Evolutionary conservation across 2,113 vertebrate genomes (phyloP), one percentile per base, ranked within the genome.

Genomic region (Trichechus manatus): DNA sequence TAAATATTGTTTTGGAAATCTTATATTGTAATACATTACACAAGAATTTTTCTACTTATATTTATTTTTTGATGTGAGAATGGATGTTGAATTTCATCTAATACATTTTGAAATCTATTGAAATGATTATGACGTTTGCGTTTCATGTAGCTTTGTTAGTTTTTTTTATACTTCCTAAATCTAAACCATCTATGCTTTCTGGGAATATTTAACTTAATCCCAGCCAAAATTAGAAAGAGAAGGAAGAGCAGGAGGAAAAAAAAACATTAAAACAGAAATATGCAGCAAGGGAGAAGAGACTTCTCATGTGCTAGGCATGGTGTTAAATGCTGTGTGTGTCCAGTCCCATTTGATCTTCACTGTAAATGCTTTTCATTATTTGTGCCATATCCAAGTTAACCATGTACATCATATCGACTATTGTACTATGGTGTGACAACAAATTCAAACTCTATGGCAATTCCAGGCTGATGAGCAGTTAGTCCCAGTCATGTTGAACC

Each of bases 1-100:
- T 94, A 83, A 81, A 47, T 44, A 22, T 22, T 90, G 27, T 39
- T 89, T 85, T 8, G 92, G 92, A 61, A 61, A 93, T 74, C 31
- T 53, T 33, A 79, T 47, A 25, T 44, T 89, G 47, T 25, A 53
- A 36, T 79, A 27, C 9, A 47, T 33, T 19, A 9, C 27, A 75
- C 23, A 39, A 39, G 39, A 39, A 39, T 39, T 39, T 39, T 39
- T 39, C 39, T 80, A 42, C 15, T 91, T 80, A 75, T 8, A 87
- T 61, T 83, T 82, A 64, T 7, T 94, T 82, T 79, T 94, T 42
- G 66, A n/a, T 59, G 9, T 29, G 10, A 22, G 20, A 84, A 77
- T 44, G 3, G 2, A 82, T 70, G 20, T 70, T 11, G 4, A 42
- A 84, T 85, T 70, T 66, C 80, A 3, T n/a, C n/a, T 74, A 53